Evolutionary conservation across 2,888 invertebrate genomes (phyloP).

Genomic region (Arge pagana): DNA sequence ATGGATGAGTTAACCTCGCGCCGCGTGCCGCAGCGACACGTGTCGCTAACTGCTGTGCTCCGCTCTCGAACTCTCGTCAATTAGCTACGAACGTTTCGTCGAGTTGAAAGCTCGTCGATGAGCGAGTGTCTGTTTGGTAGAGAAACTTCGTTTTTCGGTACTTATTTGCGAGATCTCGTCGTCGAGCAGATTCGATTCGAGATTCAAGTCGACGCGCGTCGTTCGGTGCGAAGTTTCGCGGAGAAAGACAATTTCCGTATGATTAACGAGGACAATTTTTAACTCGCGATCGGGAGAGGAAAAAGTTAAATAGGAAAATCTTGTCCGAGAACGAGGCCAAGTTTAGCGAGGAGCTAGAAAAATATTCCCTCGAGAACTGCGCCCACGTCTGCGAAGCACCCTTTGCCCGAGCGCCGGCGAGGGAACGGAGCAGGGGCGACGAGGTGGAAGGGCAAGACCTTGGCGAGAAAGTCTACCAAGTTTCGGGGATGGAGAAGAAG

Average conservation of each 20-base stretch:
- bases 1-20: too few species aligned
- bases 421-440: neutral
- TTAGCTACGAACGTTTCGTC: neutral
- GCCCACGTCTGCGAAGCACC: conserved; percentile 3
- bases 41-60: too few species aligned
- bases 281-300: neutral
- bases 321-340: conserved; percentile 20
- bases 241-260: too few species aligned
- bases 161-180: too few species aligned
- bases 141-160: neutral
- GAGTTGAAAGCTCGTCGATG: neutral
- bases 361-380: neutral
- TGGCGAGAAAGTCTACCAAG: neutral
- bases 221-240: too few species aligned
- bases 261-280: too few species aligned
- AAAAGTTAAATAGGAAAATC: conserved; percentile 27
- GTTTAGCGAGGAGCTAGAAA: conserved; percentile 8
- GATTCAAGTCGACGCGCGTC: too few species aligned
- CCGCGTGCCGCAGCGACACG: too few species aligned
- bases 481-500: conserved; percentile 19
- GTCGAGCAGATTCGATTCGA: too few species aligned
- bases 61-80: too few species aligned
- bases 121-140: neutral
- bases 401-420: neutral
- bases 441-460: conserved; percentile 3